Percentiles rank a stretch among this genome's conserved stretches.
Evolutionary conservation across 1,140 invertebrate genomes (phyloP).

Genomic region (Antheraea pernyi): DNA sequence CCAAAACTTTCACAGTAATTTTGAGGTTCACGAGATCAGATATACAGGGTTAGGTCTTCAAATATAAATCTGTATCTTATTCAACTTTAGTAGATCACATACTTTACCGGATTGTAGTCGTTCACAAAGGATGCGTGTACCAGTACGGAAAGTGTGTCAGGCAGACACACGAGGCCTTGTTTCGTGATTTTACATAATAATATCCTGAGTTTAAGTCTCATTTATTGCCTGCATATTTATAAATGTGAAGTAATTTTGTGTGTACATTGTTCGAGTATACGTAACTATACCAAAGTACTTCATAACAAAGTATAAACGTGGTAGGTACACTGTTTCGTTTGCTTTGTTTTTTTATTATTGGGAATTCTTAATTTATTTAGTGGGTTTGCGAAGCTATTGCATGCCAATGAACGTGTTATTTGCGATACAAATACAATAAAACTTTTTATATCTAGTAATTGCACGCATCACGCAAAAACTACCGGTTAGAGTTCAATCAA

Average conservation of each 20-base stretch:
- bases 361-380: no score
- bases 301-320: background rate
- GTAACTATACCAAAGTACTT: background rate
- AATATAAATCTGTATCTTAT: background rate
- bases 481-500: no score
- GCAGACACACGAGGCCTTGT: background rate
- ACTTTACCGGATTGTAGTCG: background rate
- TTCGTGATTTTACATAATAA: conserved; percentile 1
- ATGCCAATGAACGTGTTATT: no score
- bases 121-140: background rate
- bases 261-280: background rate
- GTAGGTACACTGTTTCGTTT: no score
- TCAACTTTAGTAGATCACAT: background rate
- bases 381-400: no score
- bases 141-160: background rate
- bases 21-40: no score
- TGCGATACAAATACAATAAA: no score
- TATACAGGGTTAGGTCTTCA: no score
- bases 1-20: no score
- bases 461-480: no score
- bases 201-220: background rate
- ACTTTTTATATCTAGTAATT: no score
- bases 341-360: background rate
- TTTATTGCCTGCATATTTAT: background rate
- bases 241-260: background rate